phyloP scores from a whole-genome alignment of 1,140 invertebrate genomes.

The Sitophilus oryzae region DNA sequence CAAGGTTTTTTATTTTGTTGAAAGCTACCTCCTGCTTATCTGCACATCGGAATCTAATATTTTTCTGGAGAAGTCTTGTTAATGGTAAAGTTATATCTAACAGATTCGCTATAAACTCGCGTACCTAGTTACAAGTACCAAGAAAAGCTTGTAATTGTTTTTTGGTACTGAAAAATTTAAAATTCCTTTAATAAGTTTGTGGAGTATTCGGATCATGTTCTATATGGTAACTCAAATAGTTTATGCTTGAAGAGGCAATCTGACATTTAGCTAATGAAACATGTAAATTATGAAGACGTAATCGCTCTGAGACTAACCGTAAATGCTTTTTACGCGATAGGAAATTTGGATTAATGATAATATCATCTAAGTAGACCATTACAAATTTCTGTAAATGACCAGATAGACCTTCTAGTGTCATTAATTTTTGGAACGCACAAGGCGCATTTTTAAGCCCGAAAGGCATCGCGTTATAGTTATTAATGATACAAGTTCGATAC shows the following conservation, averaged over 20 bases:
- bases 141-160: conserved; percentile 31
- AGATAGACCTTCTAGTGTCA: too few species aligned
- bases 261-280: conserved; percentile 17
- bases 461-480: too few species aligned
- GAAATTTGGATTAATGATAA: too few species aligned
- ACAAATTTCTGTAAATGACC: too few species aligned
- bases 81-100: conserved; percentile 23
- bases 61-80: conserved; percentile 14
- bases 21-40: conserved; percentile 15
- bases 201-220: conserved; percentile 23
- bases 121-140: conserved; percentile 28
- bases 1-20: conserved; percentile 16
- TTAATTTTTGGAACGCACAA: too few species aligned
- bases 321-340: too few species aligned
- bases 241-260: conserved; percentile 9
- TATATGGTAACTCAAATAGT: conserved; percentile 33
- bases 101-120: conserved; percentile 28
- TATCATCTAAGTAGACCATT: too few species aligned
- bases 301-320: conserved; percentile 20
- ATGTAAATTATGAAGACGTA: conserved; percentile 1
- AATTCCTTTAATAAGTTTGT: conserved; percentile 21
- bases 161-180: conserved; percentile 27
- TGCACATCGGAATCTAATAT: conserved; percentile 19
- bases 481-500: too few species aligned
- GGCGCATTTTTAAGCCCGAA: too few species aligned